phyloP scores from a whole-genome alignment of 2,113 vertebrate genomes.

The Globicephala melas region DNA sequence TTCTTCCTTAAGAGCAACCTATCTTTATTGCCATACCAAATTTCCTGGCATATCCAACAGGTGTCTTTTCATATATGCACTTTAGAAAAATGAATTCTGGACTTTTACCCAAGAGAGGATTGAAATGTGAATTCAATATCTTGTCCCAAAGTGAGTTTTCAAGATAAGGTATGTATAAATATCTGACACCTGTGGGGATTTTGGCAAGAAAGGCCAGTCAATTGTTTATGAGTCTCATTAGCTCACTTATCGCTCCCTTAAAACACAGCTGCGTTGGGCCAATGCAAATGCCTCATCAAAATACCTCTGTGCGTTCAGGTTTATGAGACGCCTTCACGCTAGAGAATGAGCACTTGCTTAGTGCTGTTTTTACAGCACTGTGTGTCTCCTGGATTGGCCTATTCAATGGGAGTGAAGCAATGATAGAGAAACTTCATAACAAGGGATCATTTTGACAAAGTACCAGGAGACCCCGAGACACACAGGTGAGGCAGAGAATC shows the following conservation, averaged over 20 bases:
- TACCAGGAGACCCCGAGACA: neutral
- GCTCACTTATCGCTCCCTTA: constrained; percentile 1
- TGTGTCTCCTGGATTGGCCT: neutral
- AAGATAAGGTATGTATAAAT: neutral
- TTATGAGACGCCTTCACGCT: neutral
- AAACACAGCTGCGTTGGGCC: neutral
- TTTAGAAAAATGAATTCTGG: constrained; percentile 23
- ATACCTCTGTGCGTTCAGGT: neutral
- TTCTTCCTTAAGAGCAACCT: neutral
- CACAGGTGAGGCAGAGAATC: neutral
- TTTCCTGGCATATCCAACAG: neutral
- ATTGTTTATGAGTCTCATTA: neutral
- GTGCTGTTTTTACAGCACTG: neutral
- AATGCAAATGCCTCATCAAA: neutral
- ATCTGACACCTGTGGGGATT: neutral
- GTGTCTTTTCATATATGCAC: neutral
- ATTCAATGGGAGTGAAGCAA: neutral
- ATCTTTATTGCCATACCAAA: neutral
- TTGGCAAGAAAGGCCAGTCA: neutral
- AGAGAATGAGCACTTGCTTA: neutral
- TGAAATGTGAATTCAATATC: neutral
- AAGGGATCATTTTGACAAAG: neutral
- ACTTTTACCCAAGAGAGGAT: neutral
- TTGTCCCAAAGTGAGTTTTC: constrained; percentile 28
- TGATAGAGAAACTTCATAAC: neutral